Evolutionary conservation across 2,113 vertebrate species (phyloP), one percentile per base, ranked within the genome.

Genomic region (Gymnobelideus leadbeateri): DNA sequence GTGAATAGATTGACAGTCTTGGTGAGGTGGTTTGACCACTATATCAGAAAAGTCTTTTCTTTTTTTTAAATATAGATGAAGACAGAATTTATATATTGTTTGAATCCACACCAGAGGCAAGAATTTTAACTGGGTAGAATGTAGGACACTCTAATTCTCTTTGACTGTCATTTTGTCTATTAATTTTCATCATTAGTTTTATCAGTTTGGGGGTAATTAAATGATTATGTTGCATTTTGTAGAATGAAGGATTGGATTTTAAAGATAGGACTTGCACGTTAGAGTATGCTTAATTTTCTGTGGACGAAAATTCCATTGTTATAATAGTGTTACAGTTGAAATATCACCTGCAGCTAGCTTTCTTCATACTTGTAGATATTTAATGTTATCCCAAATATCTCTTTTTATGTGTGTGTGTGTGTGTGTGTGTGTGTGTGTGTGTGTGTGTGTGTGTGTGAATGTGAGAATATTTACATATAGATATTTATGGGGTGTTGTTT

Each of bases 41-140:
- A 24, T 95, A 96, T 95, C 6, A 91, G 91, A 92, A 93, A 92
- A 93, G 14, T 61, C 91, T 53, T 94, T 54, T 90, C 57, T 93
- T 84, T 90, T 57, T 93, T 54, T 49, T 14, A 46, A 84, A 92
- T 51, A 77, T 50, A 25, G 43, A 51, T 28, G n/a, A 52, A 51
- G 6, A 50, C 51, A 89, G 31, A 92, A 94, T 89, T 93, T 57
- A 94, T 5, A 53, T 84, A 77, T 23, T 90, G 12, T 96, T 93
- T 55, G 37, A 95, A 91, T 94, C 55, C 93, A 84, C 68, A 57
- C 92, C 52, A 53, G 53, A 95, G 93, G 3, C 2, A 28, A 54
- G 6, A 31, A 16, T 3, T 90, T 95, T 94, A 91, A n/a, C 89
- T 96, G 94, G 16, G n/a, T 89, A 91, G 4, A 95, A 8, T 90